Evolutionary conservation across 30 jellyfish, hydroid and myxozoan species (phyloP).

Genomic region (Hydractinia symbiolongicarpus): DNA sequence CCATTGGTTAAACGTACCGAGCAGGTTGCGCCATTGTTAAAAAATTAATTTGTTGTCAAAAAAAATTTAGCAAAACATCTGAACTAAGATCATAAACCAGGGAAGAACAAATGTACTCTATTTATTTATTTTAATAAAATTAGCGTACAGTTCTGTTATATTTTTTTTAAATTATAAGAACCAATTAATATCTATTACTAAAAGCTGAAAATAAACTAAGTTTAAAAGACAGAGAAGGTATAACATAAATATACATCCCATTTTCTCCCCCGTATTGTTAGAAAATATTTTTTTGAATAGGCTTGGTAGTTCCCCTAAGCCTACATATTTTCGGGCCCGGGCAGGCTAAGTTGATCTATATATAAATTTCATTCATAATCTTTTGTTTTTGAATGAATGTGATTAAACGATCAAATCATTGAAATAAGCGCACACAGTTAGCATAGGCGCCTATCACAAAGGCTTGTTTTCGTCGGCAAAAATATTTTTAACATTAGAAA

Average conservation of each 20-base stretch:
- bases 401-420: too few relatives aligned
- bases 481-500: too few relatives aligned
- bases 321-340: constrained; percentile 11
- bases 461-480: too few relatives aligned
- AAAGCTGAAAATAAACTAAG: background rate
- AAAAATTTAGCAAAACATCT: background rate
- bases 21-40: constrained; percentile 76
- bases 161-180: background rate
- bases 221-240: background rate
- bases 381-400: too few relatives aligned
- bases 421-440: too few relatives aligned
- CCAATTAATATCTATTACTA: background rate
- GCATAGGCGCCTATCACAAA: too few relatives aligned
- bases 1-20: constrained; percentile 41
- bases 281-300: background rate
- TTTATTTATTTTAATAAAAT: background rate
- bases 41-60: constrained; percentile 22
- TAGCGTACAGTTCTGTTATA: background rate
- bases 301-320: background rate
- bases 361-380: constrained; percentile 5
- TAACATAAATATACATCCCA: background rate
- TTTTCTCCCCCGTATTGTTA: background rate
- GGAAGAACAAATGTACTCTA: background rate
- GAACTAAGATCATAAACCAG: background rate
- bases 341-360: constrained; percentile 8